Percentiles rank a stretch among this genome's conserved stretches.
Conservation (phyloP, 2,113 vertebrate genomes). For the Hippopotamus amphibius region DNA sequence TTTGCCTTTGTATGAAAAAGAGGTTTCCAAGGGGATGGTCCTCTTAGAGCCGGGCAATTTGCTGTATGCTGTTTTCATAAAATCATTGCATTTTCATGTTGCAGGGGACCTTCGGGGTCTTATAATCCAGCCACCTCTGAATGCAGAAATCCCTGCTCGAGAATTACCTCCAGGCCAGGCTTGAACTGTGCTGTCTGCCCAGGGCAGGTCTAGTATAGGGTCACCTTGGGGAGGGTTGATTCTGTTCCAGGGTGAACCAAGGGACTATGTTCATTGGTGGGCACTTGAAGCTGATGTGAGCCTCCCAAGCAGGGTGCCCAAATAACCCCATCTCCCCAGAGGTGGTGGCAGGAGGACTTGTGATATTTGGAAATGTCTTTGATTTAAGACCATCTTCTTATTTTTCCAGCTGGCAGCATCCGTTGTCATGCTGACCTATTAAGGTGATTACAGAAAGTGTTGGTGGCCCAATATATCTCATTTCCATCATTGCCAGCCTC, state of each 20-base stretch:
- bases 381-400: slow-evolving; percentile 40
- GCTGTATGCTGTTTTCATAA: not conserved
- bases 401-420: slow-evolving; percentile 13
- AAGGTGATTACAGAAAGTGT: slow-evolving; percentile 52
- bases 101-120: not conserved
- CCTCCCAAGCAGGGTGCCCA: not conserved
- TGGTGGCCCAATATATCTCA: not conserved
- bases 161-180: not conserved
- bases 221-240: not conserved
- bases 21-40: not conserved
- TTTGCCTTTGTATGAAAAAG: slow-evolving; percentile 59
- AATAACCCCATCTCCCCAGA: not conserved
- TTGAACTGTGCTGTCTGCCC: not conserved
- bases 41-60: slow-evolving; percentile 28
- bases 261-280: not conserved
- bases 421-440: slow-evolving; percentile 59
- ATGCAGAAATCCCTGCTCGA: not conserved
- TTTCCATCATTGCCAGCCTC: slow-evolving; percentile 59
- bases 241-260: not conserved
- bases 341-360: not conserved
- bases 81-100: not conserved
- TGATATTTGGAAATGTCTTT: slow-evolving; percentile 38
- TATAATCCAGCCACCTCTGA: not conserved
- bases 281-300: not conserved
- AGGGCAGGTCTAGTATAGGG: no score